A percentile compares a stretch with the other conserved stretches of the same genome.
Conservation (phyloP, 2,888 invertebrate species). For the Agriotes lineatus region DNA sequence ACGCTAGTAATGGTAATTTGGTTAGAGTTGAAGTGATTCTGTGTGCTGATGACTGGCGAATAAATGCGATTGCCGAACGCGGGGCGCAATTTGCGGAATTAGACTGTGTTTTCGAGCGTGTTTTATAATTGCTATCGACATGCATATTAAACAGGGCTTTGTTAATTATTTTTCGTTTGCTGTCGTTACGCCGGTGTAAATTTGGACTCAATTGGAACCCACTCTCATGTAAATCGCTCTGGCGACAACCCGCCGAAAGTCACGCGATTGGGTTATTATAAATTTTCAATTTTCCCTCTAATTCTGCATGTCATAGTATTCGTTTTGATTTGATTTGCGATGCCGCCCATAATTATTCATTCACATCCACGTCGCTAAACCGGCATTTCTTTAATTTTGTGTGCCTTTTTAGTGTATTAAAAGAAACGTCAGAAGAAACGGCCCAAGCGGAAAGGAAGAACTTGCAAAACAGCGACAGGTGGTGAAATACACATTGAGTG, state of each 20-base stretch:
- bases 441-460: too few relatives aligned
- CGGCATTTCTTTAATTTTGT: too few relatives aligned
- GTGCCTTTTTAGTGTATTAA: too few relatives aligned
- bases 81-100: constrained; percentile 20
- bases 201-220: constrained; percentile 4
- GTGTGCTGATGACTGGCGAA: constrained; percentile 18
- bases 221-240: not conserved
- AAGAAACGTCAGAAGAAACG: too few relatives aligned
- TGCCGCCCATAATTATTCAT: too few relatives aligned
- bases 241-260: not conserved
- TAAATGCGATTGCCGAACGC: constrained; percentile 25
- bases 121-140: constrained; percentile 25
- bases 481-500: too few relatives aligned
- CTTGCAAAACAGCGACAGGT: too few relatives aligned
- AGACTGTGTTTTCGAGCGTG: constrained; percentile 26
- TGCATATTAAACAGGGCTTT: constrained; percentile 23
- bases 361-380: too few relatives aligned
- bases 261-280: too few relatives aligned
- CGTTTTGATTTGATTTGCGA: too few relatives aligned
- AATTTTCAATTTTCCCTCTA: too few relatives aligned
- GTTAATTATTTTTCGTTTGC: constrained; percentile 8
- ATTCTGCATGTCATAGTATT: too few relatives aligned
- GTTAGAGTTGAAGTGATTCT: constrained; percentile 28
- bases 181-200: constrained; percentile 2
- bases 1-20: constrained; percentile 23